Conservation (phyloP, 2,797 vertebrate genomes). For the Lithobates pipiens region DNA sequence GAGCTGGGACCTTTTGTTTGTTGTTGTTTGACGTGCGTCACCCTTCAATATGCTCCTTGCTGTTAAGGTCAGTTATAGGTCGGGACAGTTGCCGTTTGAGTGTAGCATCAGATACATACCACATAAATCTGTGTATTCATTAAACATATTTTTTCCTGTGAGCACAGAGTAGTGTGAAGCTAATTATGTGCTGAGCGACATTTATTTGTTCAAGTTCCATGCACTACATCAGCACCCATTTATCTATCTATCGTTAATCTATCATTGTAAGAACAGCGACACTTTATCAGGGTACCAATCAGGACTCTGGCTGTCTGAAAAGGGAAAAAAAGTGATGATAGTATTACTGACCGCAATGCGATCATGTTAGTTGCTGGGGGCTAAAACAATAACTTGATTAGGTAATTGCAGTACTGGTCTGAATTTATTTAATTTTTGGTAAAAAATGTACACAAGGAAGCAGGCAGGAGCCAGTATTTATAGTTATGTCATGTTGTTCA, state of each 20-base stretch:
- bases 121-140: neutral
- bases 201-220: neutral
- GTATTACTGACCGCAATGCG: neutral
- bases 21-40: too few species aligned
- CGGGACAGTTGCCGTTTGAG: too few species aligned
- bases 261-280: neutral
- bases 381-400: constrained; percentile 21
- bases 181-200: neutral
- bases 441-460: constrained; percentile 3
- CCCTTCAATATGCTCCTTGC: too few species aligned
- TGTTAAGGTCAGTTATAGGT: too few species aligned
- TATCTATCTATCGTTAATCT: neutral
- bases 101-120: too few species aligned
- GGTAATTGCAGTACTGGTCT: constrained; percentile 8
- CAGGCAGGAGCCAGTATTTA: constrained; percentile 46
- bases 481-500: constrained; percentile 51
- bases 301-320: neutral
- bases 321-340: neutral
- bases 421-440: constrained; percentile 41
- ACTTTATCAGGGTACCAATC: neutral
- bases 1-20: too few species aligned
- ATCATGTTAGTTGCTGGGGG: neutral
- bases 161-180: too few species aligned
- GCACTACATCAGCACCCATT: neutral
- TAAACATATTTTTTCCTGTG: neutral